Evolutionary conservation across 1,140 invertebrate species (phyloP).

Genomic region (Calosoma granatense): DNA sequence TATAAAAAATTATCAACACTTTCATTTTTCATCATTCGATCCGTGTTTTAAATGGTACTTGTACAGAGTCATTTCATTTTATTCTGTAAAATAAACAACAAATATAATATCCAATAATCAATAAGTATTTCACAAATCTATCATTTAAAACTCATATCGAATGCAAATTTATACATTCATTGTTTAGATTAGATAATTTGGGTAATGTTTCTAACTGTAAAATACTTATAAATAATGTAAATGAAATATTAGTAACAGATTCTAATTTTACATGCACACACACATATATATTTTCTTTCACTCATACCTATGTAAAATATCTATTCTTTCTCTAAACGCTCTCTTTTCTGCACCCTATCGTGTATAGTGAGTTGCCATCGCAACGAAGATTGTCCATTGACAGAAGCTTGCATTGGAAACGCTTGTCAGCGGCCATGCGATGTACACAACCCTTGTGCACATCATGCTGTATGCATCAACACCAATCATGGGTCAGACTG

Average conservation of each 20-base stretch:
- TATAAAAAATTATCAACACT: no score
- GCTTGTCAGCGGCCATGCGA: conserved; percentile 74
- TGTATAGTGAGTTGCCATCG: conserved; percentile 65
- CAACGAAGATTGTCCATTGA: conserved; percentile 68
- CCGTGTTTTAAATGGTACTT: no score
- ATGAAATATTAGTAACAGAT: background rate
- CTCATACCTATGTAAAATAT: background rate
- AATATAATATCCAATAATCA: no score
- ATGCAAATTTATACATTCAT: no score
- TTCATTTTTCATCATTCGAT: background rate
- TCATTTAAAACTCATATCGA: no score
- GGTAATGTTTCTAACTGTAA: no score
- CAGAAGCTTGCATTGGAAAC: conserved; percentile 69
- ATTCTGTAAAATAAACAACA: no score
- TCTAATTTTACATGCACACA: conserved; percentile 10
- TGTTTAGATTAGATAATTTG: no score
- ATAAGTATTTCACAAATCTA: no score
- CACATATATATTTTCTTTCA: background rate
- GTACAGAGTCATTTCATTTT: no score
- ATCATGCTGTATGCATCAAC: conserved; percentile 77
- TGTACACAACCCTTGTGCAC: conserved; percentile 69
- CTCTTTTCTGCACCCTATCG: conserved; percentile 2
- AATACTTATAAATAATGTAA: background rate
- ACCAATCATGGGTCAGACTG: conserved; percentile 79
- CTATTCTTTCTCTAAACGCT: conserved; percentile 10